These are phyloP conservation scores for Camponotus fellah DNA, from an alignment of 2,888 invertebrate species.

Conservation along the genomic window DNA sequence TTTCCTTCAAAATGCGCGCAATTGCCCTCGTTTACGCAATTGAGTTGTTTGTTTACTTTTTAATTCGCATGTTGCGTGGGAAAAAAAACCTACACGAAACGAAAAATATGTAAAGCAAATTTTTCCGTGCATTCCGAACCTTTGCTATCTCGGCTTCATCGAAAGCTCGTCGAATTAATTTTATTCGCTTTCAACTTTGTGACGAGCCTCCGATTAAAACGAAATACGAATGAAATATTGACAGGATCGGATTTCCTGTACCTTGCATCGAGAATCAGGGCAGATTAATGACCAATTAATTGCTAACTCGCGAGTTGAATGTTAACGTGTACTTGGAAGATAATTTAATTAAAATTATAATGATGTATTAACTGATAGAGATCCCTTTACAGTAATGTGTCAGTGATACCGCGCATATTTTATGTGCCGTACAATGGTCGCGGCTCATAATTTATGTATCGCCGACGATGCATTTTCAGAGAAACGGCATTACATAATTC, in stretches of 20 bases:
- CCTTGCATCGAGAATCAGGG: neutral
- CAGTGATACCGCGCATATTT: conserved; percentile 51
- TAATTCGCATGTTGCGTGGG: no score
- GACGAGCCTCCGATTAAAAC: neutral
- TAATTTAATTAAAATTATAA: conserved; percentile 53
- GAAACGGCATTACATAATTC: conserved; percentile 56
- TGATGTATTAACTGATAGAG: conserved; percentile 53
- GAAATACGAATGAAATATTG: neutral
- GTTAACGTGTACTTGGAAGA: conserved; percentile 23
- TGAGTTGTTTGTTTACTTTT: neutral
- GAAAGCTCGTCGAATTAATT: neutral
- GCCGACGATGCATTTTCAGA: conserved; percentile 53
- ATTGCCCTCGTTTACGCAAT: neutral
- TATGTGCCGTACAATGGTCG: conserved; percentile 42
- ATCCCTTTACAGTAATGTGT: conserved; percentile 45
- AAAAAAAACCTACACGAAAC: no score
- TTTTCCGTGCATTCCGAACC: neutral
- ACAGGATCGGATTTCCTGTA: neutral
- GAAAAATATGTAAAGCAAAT: neutral
- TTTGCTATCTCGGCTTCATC: neutral
- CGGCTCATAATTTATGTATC: conserved; percentile 54
- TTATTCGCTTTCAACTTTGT: neutral
- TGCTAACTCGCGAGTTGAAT: conserved; percentile 17
- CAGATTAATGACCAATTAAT: neutral
- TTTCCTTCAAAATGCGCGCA: neutral